Evolutionary conservation across 2,113 vertebrate genomes (phyloP).

Genomic region (Puma concolor): DNA sequence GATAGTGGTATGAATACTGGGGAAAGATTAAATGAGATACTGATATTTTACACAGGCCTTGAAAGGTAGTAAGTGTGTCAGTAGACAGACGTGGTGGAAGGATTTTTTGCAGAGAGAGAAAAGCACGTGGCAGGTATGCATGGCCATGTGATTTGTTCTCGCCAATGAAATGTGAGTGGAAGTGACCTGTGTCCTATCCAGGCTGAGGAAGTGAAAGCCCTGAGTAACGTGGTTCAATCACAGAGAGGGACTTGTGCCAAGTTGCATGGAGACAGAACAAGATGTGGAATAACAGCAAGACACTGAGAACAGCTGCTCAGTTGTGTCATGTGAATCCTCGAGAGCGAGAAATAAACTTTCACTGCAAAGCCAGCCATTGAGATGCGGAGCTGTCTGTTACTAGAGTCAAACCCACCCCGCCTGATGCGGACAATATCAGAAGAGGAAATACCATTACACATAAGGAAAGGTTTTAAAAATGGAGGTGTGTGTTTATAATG

Average conservation of each 20-base stretch:
- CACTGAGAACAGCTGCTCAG: not conserved
- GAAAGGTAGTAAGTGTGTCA: not conserved
- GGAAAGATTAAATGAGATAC: not conserved
- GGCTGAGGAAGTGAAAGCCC: not conserved
- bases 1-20: not conserved
- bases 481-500: not conserved
- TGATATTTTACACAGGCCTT: not conserved
- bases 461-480: not conserved
- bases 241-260: not conserved
- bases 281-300: not conserved
- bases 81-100: not conserved
- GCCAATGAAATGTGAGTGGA: not conserved
- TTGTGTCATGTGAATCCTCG: not conserved
- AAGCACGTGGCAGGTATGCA: not conserved
- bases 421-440: not conserved
- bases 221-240: not conserved
- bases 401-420: not conserved
- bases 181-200: not conserved
- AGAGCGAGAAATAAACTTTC: not conserved
- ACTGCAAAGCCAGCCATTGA: not conserved
- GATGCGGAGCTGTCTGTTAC: not conserved
- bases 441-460: not conserved
- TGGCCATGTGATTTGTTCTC: not conserved
- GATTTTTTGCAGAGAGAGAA: not conserved
- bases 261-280: not conserved